These are phyloP conservation scores for Ptyas mucosa DNA, from an alignment of 2,113 vertebrate species.

Conservation along the genomic window DNA sequence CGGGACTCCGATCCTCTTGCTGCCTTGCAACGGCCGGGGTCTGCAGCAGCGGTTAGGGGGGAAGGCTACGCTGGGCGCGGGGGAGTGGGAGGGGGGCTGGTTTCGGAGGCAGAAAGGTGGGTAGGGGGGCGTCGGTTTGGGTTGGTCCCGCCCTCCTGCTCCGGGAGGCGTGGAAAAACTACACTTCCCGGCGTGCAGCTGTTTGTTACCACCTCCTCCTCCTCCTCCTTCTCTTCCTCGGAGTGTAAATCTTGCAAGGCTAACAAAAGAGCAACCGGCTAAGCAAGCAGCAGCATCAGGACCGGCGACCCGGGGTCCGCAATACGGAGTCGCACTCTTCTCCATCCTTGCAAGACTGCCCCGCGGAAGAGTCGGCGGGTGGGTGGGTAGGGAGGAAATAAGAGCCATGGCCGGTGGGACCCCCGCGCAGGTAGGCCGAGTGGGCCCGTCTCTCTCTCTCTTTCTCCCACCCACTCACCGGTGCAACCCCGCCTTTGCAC, in stretches of 20 bases:
- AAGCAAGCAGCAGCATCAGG: background rate
- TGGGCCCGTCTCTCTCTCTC: background rate
- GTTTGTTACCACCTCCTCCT: background rate
- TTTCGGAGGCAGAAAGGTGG: too few species aligned
- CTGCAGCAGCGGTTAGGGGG: too few species aligned
- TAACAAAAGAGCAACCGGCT: conserved; percentile 25
- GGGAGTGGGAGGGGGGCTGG: background rate
- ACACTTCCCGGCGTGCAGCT: conserved; percentile 1
- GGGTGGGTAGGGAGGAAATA: background rate
- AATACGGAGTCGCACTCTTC: too few species aligned
- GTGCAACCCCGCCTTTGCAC: too few species aligned
- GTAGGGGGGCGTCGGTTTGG: background rate
- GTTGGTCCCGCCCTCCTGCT: background rate
- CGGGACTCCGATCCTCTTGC: background rate
- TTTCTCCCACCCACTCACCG: too few species aligned
- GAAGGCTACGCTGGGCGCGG: background rate
- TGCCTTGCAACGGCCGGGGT: too few species aligned
- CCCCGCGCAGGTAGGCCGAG: background rate
- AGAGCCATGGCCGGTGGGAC: background rate
- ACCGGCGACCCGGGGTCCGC: too few species aligned
- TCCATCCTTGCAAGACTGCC: too few species aligned
- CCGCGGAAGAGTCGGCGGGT: background rate
- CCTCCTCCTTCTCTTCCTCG: too few species aligned
- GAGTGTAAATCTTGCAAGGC: conserved; percentile 25
- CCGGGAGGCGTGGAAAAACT: background rate